These are phyloP conservation scores for Phyllostomus hastatus DNA, from an alignment of 2,113 vertebrate genomes.

Conservation along the genomic window DNA sequence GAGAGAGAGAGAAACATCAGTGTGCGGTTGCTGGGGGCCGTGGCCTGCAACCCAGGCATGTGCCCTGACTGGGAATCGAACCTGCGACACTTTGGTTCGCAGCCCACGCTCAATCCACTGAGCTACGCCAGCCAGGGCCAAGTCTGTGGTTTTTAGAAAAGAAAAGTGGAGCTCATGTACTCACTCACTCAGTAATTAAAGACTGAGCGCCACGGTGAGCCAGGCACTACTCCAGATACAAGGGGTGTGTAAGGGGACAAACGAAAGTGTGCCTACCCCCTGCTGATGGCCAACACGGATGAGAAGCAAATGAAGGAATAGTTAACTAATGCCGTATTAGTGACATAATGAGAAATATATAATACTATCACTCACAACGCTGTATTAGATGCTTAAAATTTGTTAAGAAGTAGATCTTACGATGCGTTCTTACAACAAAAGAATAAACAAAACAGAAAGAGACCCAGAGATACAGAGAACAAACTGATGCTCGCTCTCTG, in stretches of 20 bases:
- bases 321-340: too few species aligned
- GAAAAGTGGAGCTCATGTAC: neutral
- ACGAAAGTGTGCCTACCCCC: rapidly evolving
- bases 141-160: neutral
- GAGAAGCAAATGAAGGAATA: neutral
- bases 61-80: too few species aligned
- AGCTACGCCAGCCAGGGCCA: too few species aligned
- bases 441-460: neutral
- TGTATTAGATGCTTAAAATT: rapidly evolving
- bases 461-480: neutral
- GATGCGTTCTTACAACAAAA: neutral
- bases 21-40: too few species aligned
- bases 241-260: rapidly evolving
- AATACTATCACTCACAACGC: neutral
- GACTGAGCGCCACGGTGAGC: neutral
- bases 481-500: neutral
- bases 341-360: neutral
- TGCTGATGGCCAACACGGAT: neutral
- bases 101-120: too few species aligned
- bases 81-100: too few species aligned
- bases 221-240: neutral
- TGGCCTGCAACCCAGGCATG: too few species aligned
- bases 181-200: neutral
- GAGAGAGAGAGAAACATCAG: too few species aligned
- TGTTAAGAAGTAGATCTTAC: neutral